Evolutionary conservation across 2,888 invertebrate genomes (phyloP), one percentile per base, ranked within the genome.

Genomic region (Eupithecia tripunctaria): DNA sequence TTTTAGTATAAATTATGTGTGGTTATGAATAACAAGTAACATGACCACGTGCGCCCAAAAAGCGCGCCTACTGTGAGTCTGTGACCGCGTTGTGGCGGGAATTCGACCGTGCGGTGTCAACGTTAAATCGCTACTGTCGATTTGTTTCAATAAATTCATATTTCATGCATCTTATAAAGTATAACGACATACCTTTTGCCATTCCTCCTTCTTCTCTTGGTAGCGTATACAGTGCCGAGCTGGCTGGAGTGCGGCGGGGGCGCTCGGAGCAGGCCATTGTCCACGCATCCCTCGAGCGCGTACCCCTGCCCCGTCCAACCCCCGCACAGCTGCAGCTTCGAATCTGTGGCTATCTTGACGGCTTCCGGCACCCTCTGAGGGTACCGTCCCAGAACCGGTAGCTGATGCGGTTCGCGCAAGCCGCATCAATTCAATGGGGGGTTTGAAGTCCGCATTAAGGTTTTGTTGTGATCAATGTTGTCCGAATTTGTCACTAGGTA

Each of bases 191-290:
- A 99, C 99, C 98, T 99, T 95, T 99, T 99, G 81, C 99, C 99
- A 95, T 99, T 99, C 89, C 99, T 96, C 86, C 99, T 95, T 88
- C 99, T 96, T 88, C 99, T 95, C 95, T 99, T 99, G 85, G 99
- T 99, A 85, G 99, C 99, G 94, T 99, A 99, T 87, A 99, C 99
- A 85, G 99, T 99, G 82, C 98, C 98, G 86, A 98, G 96, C 91
- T 98, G 98, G 95, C 97, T 98, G 73, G 96, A 92, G 89, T 96
- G 96, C 84, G 96, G 96, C 86, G 94, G 97, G 96, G 88, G 96
- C 97, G 90, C 97, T 97, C 87, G 97, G 97, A 87, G 93, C 90
- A 93, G 87, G 84, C 89, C 97, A 96, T 87, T 97, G 97, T 95
- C 98, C 97, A 95, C 96, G 96, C 87, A 96, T 96, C 88, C 97